A percentile compares a stretch with the other conserved stretches of the same genome.
Conservation (phyloP, 2,888 invertebrate genomes). For the Choristoneura rosaceana region DNA sequence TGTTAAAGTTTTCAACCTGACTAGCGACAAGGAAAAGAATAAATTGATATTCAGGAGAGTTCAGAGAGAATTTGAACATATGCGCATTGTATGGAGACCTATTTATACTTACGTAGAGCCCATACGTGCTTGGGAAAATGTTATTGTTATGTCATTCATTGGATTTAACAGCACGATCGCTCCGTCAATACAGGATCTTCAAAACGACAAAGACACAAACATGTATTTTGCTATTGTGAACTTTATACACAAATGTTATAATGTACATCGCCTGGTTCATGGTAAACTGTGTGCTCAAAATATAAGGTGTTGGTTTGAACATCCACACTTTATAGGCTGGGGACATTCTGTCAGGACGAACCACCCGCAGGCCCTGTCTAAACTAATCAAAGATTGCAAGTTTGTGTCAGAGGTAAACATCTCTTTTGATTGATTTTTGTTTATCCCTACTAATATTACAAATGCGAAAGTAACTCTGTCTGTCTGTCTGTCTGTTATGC, state of each 20-base stretch:
- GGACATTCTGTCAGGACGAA: conserved; percentile 23
- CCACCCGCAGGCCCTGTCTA: conserved; percentile 20
- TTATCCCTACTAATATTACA: too few relatives aligned
- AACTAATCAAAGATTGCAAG: conserved; percentile 29
- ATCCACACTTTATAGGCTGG: conserved; percentile 19
- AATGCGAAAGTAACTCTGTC: too few relatives aligned
- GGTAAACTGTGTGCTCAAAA: conserved; percentile 15
- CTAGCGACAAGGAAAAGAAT: not conserved
- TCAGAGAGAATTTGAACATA: conserved; percentile 15
- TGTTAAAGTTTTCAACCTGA: conserved; percentile 26
- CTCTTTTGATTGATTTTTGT: too few relatives aligned
- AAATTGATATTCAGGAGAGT: conserved; percentile 17
- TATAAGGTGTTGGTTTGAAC: not conserved
- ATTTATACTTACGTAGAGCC: not conserved
- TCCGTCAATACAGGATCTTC: conserved; percentile 10
- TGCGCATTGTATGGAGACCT: not conserved
- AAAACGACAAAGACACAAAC: too few relatives aligned
- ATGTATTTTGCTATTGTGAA: conserved; percentile 3
- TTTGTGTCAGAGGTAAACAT: conserved; percentile 16
- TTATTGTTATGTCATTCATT: conserved; percentile 18
- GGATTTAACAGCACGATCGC: not conserved
- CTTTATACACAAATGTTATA: conserved; percentile 19
- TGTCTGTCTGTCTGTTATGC: too few relatives aligned
- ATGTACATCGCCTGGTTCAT: conserved; percentile 12
- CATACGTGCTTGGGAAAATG: conserved; percentile 4